Percentiles rank a stretch among this genome's conserved stretches.
Conservation (phyloP, 1,140 invertebrate species). For the Aethina tumida region DNA sequence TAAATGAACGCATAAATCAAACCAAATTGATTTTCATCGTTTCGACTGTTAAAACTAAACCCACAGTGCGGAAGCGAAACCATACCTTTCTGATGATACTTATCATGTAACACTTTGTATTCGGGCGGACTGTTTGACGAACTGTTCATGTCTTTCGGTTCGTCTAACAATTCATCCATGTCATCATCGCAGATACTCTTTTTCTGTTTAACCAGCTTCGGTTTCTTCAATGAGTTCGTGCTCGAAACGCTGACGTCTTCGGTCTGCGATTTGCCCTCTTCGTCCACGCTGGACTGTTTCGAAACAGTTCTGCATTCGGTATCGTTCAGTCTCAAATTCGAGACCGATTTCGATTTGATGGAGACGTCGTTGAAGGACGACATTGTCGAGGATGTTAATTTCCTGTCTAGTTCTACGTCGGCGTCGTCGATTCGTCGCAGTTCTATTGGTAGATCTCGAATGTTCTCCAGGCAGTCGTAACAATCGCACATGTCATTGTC, state of each 20-base stretch:
- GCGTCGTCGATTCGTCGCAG: slow-evolving; percentile 74
- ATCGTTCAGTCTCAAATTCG: too few species aligned
- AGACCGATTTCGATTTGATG: slow-evolving; percentile 68
- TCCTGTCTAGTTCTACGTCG: slow-evolving; percentile 37
- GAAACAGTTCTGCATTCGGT: too few species aligned
- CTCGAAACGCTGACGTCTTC: slow-evolving; percentile 17
- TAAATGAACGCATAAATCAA: too few species aligned
- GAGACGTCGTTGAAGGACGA: slow-evolving; percentile 38
- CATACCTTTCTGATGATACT: slow-evolving; percentile 36
- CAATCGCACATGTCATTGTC: slow-evolving; percentile 45
- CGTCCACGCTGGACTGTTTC: slow-evolving; percentile 56
- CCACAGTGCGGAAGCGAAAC: too few species aligned
- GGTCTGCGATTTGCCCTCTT: slow-evolving; percentile 28
- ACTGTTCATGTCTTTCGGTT: slow-evolving; percentile 53
- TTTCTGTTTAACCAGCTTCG: slow-evolving; percentile 69
- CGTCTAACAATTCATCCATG: slow-evolving; percentile 50
- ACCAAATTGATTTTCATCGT: too few species aligned
- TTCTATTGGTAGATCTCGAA: slow-evolving; percentile 78
- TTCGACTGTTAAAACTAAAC: too few species aligned
- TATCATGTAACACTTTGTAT: slow-evolving; percentile 40
- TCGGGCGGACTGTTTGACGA: slow-evolving; percentile 49
- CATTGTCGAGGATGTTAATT: slow-evolving; percentile 42
- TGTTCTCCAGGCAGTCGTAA: slow-evolving; percentile 51
- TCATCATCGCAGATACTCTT: slow-evolving; percentile 63
- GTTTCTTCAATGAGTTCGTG: slow-evolving; percentile 39